Evolutionary conservation across 30 jellyfish, hydroid and myxozoan genomes (phyloP), one percentile per base, ranked within the genome.

Genomic region (Clytia hemisphaerica): DNA sequence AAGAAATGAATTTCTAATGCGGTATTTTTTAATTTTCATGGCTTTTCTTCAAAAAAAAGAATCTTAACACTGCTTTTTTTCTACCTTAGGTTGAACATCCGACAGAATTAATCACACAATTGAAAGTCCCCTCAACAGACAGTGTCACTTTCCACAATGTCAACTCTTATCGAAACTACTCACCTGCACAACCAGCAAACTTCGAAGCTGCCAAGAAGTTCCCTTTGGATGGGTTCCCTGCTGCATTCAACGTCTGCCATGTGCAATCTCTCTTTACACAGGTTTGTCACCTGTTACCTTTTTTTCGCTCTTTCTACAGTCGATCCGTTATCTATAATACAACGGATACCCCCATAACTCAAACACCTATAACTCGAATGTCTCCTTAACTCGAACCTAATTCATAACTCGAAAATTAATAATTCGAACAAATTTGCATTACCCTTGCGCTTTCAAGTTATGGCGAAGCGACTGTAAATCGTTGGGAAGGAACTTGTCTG

Each of bases 111-210:
- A 77, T 89, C 28, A 77, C 69, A 28, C 44, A 77, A 15, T 69
- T 89, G 81, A 72, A 80, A 29, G 71, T 89, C 15, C 98, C 98
- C 9, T 76, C 95, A 14, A 77, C 94, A 16, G 83, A 75, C 25
- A 89, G 98, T 72, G 75, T 89, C 4, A 59, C 75, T 16, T 82
- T 89, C 58, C 95, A 80, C 53, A 35, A 70, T 18, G 71, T 89
- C 18, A 64, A 58, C 4, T 75, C 86, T 6, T 16, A 66, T 24
- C 55, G 93, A 18, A 89, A 89, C 54, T 32, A 28, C 2, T 27
- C 25, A 5, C 36, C 32, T 22, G 48, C 48, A 42, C 76, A 78
- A 31, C 37, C 45, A 33, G 5, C 53, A 0, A 76, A 24, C 4
- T 57, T 61, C 14, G 83, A 84, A 65, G 79, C 15, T 19, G 51